Evolutionary conservation across 2,797 vertebrate genomes (phyloP).

Genomic region (Thamnophis elegans): DNA sequence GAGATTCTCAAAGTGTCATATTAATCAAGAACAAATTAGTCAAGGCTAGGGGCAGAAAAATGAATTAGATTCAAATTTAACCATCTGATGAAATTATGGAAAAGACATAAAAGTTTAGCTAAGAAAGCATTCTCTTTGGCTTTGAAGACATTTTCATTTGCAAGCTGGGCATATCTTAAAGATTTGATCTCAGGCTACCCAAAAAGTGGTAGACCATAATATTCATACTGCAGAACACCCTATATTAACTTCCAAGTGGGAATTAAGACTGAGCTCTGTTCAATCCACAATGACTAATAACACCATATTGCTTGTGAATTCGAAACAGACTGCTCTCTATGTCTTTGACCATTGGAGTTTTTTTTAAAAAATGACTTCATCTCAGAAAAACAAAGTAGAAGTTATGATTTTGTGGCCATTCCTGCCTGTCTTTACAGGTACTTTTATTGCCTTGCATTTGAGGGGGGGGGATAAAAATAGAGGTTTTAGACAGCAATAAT

Average conservation of each 20-base stretch:
- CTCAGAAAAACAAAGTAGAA: neutral
- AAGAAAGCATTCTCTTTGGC: neutral
- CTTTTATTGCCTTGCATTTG: neutral
- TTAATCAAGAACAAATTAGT: conserved; percentile 50
- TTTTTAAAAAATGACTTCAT: neutral
- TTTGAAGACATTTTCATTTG: neutral
- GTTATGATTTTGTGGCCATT: neutral
- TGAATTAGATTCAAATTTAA: conserved; percentile 43
- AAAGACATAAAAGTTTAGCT: neutral
- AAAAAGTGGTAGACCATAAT: neutral
- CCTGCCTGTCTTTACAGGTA: neutral
- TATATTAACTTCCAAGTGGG: neutral
- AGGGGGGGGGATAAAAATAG: neutral
- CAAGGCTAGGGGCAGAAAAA: conserved; percentile 25
- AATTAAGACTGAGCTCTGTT: neutral
- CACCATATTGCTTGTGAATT: neutral
- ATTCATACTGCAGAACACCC: neutral
- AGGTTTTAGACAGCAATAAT: neutral
- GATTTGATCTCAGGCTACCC: neutral
- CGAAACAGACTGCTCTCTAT: neutral
- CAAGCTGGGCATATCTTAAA: neutral
- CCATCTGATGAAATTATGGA: conserved; percentile 7
- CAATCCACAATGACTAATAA: neutral
- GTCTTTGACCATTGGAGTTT: neutral
- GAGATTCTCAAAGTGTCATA: conserved; percentile 37